phyloP scores from a whole-genome alignment of 2,113 vertebrate species.

The human region DNA sequence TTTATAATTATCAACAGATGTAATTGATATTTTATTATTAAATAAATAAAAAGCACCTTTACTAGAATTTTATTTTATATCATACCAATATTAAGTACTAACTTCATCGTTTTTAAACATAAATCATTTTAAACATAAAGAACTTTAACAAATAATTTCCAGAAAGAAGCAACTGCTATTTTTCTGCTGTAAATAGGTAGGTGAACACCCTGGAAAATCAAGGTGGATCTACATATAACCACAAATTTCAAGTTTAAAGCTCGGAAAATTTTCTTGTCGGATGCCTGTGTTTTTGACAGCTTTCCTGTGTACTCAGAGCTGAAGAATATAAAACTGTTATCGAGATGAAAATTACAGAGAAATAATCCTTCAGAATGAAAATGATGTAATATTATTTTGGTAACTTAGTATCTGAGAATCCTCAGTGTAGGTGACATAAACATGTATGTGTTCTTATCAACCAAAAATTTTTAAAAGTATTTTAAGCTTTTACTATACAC shows the following conservation, averaged over 20 bases:
- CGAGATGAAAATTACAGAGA: neutral
- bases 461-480: neutral
- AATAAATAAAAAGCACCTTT: neutral
- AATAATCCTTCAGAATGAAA: neutral
- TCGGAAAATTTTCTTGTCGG: constrained; percentile 14
- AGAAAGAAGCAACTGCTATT: neutral
- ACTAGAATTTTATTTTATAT: neutral
- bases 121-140: neutral
- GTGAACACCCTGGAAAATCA: neutral
- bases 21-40: neutral
- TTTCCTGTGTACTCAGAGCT: neutral
- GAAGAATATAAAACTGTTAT: constrained; percentile 35
- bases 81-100: neutral
- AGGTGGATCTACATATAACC: neutral
- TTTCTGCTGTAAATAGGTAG: neutral
- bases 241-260: neutral
- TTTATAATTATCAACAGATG: neutral
- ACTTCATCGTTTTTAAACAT: neutral
- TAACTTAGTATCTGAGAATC: neutral
- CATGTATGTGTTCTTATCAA: neutral
- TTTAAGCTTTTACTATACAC: neutral
- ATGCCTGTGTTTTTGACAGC: neutral
- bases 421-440: neutral
- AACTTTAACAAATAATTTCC: neutral
- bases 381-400: neutral